phyloP scores from a whole-genome alignment of 2,888 invertebrate genomes.

The Therioaphis trifolii region DNA sequence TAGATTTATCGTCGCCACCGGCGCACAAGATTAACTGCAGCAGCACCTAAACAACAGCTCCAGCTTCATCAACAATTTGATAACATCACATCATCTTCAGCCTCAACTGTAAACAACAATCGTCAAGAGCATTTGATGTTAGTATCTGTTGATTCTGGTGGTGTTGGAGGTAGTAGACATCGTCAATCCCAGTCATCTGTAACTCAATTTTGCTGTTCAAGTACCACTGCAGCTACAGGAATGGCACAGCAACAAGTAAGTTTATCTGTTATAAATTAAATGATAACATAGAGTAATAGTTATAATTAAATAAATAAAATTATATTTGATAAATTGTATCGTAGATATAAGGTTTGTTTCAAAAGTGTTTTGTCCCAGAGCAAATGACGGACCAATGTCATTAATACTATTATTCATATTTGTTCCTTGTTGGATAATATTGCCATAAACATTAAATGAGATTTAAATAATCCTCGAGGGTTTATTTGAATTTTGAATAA shows the following conservation, averaged over 20 bases:
- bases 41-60: constrained; percentile 29
- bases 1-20: constrained; percentile 38
- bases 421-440: not conserved
- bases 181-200: constrained; percentile 1
- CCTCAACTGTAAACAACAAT: not conserved
- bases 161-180: not conserved
- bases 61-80: constrained; percentile 43
- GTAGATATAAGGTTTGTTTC: not conserved
- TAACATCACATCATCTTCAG: constrained; percentile 13
- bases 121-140: constrained; percentile 26
- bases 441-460: constrained; percentile 25
- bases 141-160: constrained; percentile 31
- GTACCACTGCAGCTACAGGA: not conserved
- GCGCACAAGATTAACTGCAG: constrained; percentile 7
- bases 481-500: constrained; percentile 41
- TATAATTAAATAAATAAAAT: not conserved
- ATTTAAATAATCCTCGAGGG: constrained; percentile 24
- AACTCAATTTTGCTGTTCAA: constrained; percentile 36
- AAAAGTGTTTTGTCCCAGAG: not conserved
- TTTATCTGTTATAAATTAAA: not conserved
- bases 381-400: not conserved
- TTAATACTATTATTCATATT: not conserved
- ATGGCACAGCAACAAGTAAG: constrained; percentile 28
- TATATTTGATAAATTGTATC: not conserved
- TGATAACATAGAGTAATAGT: no score